These are phyloP conservation scores for Bolborhynchus lineola DNA, from an alignment of 2,113 vertebrate genomes.

Conservation along the genomic window DNA sequence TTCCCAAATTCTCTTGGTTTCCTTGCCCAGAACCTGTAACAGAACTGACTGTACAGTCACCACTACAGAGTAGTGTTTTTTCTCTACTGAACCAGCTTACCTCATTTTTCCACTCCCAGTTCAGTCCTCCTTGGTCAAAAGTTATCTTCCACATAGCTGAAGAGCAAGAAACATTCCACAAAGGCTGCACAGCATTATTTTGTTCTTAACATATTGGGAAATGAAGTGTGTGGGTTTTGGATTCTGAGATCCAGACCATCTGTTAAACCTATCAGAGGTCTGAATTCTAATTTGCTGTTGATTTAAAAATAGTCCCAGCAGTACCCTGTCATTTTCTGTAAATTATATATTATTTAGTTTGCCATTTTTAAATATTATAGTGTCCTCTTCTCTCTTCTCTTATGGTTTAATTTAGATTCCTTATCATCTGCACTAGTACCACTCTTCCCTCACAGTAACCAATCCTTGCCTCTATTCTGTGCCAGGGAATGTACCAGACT, in stretches of 20 bases:
- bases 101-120: slow-evolving; percentile 29
- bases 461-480: background rate
- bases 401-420: slow-evolving; percentile 67
- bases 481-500: slow-evolving; percentile 8
- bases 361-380: slow-evolving; percentile 75
- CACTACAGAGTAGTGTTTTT: background rate
- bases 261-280: slow-evolving; percentile 74
- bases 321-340: slow-evolving; percentile 75
- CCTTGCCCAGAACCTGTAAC: background rate
- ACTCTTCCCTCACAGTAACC: slow-evolving; percentile 15
- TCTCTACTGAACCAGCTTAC: background rate
- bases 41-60: background rate
- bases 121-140: slow-evolving; percentile 19
- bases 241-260: slow-evolving; percentile 73
- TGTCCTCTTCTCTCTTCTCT: slow-evolving; percentile 19
- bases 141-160: slow-evolving; percentile 45
- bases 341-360: slow-evolving; percentile 76
- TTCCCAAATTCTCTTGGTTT: background rate
- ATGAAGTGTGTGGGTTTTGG: slow-evolving; percentile 70
- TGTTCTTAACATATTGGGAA: slow-evolving; percentile 61
- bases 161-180: slow-evolving; percentile 55
- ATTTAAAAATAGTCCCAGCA: slow-evolving; percentile 73
- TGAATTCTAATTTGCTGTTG: slow-evolving; percentile 74
- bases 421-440: slow-evolving; percentile 63
- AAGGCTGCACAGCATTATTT: slow-evolving; percentile 57